A percentile compares a stretch with the other conserved stretches of the same genome.
phyloP scores from a whole-genome alignment of 2,113 vertebrate species.

The Rallus limicola region DNA sequence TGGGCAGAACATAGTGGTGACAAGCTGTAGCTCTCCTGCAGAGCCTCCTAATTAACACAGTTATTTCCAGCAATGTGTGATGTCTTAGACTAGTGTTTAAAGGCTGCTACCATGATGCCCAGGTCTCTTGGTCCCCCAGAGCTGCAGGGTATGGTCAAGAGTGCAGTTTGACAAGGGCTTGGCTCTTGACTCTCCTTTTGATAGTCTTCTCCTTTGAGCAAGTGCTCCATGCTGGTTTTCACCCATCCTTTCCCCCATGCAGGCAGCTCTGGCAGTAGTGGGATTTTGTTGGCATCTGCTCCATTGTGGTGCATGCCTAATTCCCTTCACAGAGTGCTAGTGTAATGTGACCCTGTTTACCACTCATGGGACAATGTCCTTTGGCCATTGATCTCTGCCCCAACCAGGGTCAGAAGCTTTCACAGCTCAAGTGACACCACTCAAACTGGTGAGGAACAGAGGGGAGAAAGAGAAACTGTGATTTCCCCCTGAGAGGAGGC shows the following conservation, averaged over 20 bases:
- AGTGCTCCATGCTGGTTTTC: background rate
- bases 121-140: background rate
- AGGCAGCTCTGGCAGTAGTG: background rate
- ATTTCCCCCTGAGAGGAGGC: background rate
- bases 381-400: background rate
- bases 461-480: background rate
- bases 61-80: fast-evolving
- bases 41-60: background rate
- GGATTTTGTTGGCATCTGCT: background rate
- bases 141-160: background rate
- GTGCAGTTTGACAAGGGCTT: too few relatives aligned
- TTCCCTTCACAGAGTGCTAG: background rate
- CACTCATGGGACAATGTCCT: background rate
- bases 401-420: background rate
- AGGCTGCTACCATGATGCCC: fast-evolving
- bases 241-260: fast-evolving
- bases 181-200: too few relatives aligned
- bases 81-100: background rate
- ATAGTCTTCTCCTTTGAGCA: background rate
- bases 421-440: background rate
- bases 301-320: fast-evolving
- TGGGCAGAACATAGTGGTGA: background rate
- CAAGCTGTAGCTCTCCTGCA: background rate
- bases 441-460: background rate
- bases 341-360: background rate